Base-by-base conservation (phyloP, 2,113 vertebrate species). In the Baryphthengus martii region DNA sequence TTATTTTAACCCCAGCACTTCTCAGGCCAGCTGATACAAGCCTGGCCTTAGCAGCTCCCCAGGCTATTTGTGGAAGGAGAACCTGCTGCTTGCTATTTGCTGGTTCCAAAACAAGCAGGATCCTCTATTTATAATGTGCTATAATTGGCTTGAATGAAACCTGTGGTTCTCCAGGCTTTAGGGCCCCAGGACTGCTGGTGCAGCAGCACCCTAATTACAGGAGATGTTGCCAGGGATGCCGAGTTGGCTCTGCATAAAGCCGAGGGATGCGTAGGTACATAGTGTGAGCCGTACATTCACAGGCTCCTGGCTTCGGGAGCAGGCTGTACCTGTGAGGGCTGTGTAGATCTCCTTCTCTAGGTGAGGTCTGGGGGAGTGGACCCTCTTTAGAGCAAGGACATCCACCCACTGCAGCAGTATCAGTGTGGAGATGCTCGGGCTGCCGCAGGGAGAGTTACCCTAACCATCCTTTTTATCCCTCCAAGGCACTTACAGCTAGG, bases 41-140 rank as follows among this genome's bases (percentile, higher is more conserved):
- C 78, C 50, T 77, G 88, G 78, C 94, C 67, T 76, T 62, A 66
- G 33, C 82, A 62, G 40, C 70, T 88, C 79, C 62, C 11, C 2
- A 0, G 20, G 44, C 79, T 96, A 86, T 94, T 90, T 79, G 79
- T 1, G 6, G 93, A 85, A 83, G 47, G 63, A 88, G 82, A 88
- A 90, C 59, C 72, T 85, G 82, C 88, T 0, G 0, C 75, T 83
- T 0, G 2, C 35, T 91, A 0, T 55, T 65, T 85, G 62, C 44
- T 0, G 0, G 26, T 52, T 95, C 91, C 87, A 90, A 94, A 95
- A 37, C 89, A 87, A 89, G 91, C 62, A 91, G 81, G 58, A 93
- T 92, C 70, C 77, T 91, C 66, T 95, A 83, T 94, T 93, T 95
- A 96, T 91, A 91, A 76, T 29, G 56, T 25, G 17, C 80, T 97